Evolutionary conservation across 2,797 vertebrate species (phyloP), one percentile per base, ranked within the genome.

Genomic region (Simalia tracyae): DNA sequence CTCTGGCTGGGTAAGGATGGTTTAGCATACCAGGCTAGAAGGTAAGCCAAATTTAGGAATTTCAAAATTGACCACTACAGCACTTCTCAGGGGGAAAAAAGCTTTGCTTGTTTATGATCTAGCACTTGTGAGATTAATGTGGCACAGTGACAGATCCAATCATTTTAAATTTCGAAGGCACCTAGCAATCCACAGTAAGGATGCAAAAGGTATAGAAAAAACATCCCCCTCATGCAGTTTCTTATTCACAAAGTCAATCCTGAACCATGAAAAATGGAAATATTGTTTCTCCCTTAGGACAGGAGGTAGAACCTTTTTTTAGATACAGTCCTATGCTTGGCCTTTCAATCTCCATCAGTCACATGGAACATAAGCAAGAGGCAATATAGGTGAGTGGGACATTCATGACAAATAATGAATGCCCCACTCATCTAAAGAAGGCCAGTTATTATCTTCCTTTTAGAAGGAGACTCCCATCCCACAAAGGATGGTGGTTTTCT

Each of bases 1-100:
- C 31, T 42, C 31, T 76, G 31, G 68, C 68, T 72, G n/a, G 31
- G 31, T 19, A 19, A 72, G 31, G 31, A 36, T 72, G 92, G 19
- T 92, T 92, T 91, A 92, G 54, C 56, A 94, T 56, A 94, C 93
- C 87, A 96, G 93, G 57, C 84, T 86, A 92, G 86, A 92, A 46
- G 93, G 87, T 88, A 95, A 94, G 95, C 94, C 95, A 94, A 94
- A 95, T 88, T 89, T 1, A 0, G 26, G 57, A 94, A 36, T 68
- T 26, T 76, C 22, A 36, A 31, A 76, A 57, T 5, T 50, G 46
- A 50, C 42, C 9, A 14, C 81, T 4, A 84, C 10, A 86, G 15
- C 26, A 19, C 68, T 22, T 76, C 68, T 76, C 68, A 19, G 15
- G 68, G 68, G 31, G 7, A 31, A 1, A 17, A 72, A 72, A 36